Conservation (phyloP, 2,797 vertebrate species). For the Meriones psammophilus region DNA sequence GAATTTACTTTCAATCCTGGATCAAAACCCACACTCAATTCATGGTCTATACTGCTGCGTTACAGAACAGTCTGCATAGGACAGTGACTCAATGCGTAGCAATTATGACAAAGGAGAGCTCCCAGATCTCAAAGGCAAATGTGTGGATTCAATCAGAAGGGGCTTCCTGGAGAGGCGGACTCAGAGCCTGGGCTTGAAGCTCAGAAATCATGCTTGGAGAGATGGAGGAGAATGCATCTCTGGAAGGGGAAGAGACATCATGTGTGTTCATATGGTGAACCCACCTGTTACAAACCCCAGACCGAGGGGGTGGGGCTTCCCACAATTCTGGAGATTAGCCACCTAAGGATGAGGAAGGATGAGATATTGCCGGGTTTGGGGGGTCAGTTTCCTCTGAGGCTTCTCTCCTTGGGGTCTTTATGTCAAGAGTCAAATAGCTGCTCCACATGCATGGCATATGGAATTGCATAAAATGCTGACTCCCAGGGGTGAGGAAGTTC, state of each 20-base stretch:
- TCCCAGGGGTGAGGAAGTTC: background rate
- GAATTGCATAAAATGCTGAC: background rate
- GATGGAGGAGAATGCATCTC: background rate
- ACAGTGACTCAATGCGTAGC: background rate
- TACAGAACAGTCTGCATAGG: background rate
- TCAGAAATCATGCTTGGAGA: background rate
- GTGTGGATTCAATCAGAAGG: background rate
- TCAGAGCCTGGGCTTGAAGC: background rate
- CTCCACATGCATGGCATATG: background rate
- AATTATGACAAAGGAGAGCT: background rate
- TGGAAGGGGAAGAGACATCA: background rate
- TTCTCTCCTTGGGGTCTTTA: background rate
- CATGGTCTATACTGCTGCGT: background rate
- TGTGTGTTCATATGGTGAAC: background rate
- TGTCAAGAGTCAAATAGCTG: rapidly evolving
- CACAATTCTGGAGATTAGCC: too few relatives aligned
- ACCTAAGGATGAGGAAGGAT: background rate
- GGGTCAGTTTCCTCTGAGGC: background rate
- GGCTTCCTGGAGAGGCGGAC: background rate
- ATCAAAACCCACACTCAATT: background rate
- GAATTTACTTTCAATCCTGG: background rate
- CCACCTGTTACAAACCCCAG: background rate
- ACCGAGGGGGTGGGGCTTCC: background rate
- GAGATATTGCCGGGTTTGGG: background rate
- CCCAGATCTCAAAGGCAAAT: background rate